Base-by-base conservation (phyloP, 2,113 vertebrate species). In the Thinocorus orbignyianus region DNA sequence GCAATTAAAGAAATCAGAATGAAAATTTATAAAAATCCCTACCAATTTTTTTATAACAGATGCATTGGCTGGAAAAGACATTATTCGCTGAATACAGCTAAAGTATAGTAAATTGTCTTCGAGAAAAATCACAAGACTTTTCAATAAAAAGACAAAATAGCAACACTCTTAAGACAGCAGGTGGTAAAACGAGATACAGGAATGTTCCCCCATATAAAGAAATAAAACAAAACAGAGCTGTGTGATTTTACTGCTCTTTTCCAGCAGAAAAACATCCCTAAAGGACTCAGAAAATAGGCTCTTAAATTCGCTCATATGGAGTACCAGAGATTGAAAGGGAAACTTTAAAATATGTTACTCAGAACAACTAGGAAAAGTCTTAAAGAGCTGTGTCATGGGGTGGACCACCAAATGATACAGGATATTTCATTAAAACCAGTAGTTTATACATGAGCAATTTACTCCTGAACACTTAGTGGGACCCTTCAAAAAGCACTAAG, bases 111-210 rank as follows among this genome's bases (percentile, higher is more conserved):
- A 95, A 96, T 93, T 39, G 85, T 83, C 85, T 96, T 93, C 1
- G 13, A 94, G 91, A 96, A 91, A 96, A 95, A 95, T 82, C 87
- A 51, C 81, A 95, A 86, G 83, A 88, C 51, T 94, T 92, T 97
- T 86, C 94, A 97, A 96, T 97, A 96, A 95, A 94, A 95, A 91
- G 93, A 91, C 81, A 94, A 93, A 97, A 97, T 86, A 95, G 83
- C 90, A 94, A 91, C 74, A 86, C 35, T 95, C 79, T 94, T 93
- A 88, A 95, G 86, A 94, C 94, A 96, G 95, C 95, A 95, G 94
- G 95, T 91, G 95, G 90, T 90, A 96, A 95, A 96, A 97, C 3
- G 28, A 96, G 95, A 97, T 86, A 95, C 64, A 94, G 74, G 90
- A 95, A 95, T 84, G 92, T 93, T 96, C 93, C 91, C 86, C 83